A percentile compares a stretch with the other conserved stretches of the same genome.
Conservation (phyloP, 2,888 invertebrate genomes). For the Parnassius smintheus region DNA sequence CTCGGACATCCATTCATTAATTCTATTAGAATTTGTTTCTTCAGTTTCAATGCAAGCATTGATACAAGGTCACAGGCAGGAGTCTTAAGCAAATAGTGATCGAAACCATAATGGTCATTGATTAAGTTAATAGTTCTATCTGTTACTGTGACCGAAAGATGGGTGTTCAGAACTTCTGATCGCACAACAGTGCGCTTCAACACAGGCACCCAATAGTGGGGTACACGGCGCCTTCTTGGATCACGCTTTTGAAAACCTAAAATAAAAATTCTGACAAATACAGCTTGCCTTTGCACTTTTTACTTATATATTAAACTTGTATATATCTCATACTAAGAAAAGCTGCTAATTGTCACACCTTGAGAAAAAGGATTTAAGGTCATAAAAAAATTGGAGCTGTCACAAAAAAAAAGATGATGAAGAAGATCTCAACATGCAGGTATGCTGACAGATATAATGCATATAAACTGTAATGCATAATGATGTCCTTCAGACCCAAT, state of each 20-base stretch:
- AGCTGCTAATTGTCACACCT: too few relatives aligned
- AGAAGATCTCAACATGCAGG: too few relatives aligned
- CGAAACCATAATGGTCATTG: conserved; percentile 95
- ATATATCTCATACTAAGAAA: too few relatives aligned
- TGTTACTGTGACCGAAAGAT: conserved; percentile 92
- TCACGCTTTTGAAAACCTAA: conserved; percentile 86
- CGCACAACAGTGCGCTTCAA: conserved; percentile 90
- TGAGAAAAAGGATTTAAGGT: too few relatives aligned
- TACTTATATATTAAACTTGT: too few relatives aligned
- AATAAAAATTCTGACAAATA: conserved; percentile 5
- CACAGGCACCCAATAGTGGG: conserved; percentile 93
- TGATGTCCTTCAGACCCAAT: too few relatives aligned
- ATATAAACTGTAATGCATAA: too few relatives aligned
- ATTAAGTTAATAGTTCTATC: conserved; percentile 91
- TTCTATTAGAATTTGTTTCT: conserved; percentile 90
- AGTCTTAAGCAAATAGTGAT: conserved; percentile 96
- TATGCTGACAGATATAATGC: too few relatives aligned
- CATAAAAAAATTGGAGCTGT: too few relatives aligned
- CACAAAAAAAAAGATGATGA: too few relatives aligned
- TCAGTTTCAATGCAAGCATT: conserved; percentile 90
- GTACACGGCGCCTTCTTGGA: conserved; percentile 83
- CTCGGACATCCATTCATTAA: conserved; percentile 85
- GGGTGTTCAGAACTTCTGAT: conserved; percentile 93
- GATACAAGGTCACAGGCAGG: conserved; percentile 95
- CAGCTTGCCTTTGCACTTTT: too few relatives aligned